Conservation (phyloP, 2,113 vertebrate species). For the Trichomycterus rosablanca region DNA sequence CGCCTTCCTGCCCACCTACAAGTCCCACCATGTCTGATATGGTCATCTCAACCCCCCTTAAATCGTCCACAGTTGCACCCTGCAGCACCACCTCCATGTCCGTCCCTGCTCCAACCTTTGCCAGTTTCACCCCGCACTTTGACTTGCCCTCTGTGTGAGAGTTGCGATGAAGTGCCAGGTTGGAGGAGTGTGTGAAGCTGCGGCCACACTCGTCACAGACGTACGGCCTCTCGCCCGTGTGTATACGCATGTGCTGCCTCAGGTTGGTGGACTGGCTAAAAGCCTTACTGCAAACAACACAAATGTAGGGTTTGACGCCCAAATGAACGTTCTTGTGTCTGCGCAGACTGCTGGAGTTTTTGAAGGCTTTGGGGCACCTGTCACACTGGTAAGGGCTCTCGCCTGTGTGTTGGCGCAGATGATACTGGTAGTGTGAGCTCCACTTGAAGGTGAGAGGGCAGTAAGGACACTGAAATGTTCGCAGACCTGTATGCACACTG, state of each 20-base stretch:
- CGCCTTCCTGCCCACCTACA: constrained; percentile 62
- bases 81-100: constrained; percentile 56
- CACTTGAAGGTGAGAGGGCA: constrained; percentile 89
- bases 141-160: constrained; percentile 58
- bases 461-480: constrained; percentile 82
- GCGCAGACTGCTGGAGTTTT: constrained; percentile 86
- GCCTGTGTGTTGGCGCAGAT: constrained; percentile 86
- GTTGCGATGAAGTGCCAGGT: constrained; percentile 76
- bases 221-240: constrained; percentile 77
- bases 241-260: constrained; percentile 84
- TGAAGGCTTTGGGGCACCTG: constrained; percentile 86
- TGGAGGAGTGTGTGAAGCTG: constrained; percentile 83
- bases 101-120: constrained; percentile 12
- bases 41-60: constrained; percentile 34
- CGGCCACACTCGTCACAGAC: constrained; percentile 67
- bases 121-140: constrained; percentile 40
- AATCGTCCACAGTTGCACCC: constrained; percentile 16
- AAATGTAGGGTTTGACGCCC: constrained; percentile 81
- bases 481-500: constrained; percentile 82
- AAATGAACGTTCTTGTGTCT: constrained; percentile 87
- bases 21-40: constrained; percentile 66
- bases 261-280: constrained; percentile 90
- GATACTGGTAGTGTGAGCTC: constrained; percentile 95
- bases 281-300: constrained; percentile 77
- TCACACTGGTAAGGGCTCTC: constrained; percentile 87